Conservation (phyloP, 2,888 invertebrate genomes). For the Neocrepidodera transversa region DNA sequence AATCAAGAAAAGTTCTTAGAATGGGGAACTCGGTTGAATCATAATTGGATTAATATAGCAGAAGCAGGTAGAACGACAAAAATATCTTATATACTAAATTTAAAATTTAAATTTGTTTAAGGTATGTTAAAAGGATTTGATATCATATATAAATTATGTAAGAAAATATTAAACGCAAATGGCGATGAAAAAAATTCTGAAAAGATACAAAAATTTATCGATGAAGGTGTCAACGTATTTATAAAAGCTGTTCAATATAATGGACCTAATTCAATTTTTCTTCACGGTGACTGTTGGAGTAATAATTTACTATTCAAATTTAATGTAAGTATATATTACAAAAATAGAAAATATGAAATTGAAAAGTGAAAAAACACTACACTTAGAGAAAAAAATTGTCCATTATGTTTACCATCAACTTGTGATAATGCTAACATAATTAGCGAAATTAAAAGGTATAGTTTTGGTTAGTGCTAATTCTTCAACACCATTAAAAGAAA, state of each 20-base stretch:
- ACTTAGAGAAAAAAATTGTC: too few species aligned
- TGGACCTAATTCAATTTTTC: conserved; percentile 37
- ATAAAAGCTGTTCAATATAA: conserved; percentile 2
- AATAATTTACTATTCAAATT: conserved; percentile 51
- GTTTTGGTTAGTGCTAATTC: too few species aligned
- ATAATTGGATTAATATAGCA: conserved; percentile 9
- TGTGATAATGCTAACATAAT: too few species aligned
- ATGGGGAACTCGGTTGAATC: neutral
- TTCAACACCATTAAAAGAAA: too few species aligned
- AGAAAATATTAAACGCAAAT: neutral
- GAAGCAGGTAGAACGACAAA: too few species aligned
- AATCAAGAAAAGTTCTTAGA: conserved; percentile 31
- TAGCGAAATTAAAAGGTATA: too few species aligned
- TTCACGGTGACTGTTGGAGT: conserved; percentile 51
- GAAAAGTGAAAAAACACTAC: too few species aligned
- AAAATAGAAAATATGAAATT: too few species aligned
- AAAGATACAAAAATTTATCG: conserved; percentile 5
- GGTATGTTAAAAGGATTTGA: neutral
- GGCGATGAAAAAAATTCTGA: neutral
- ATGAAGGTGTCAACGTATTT: neutral
- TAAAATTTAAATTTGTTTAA: neutral
- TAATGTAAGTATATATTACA: conserved; percentile 37
- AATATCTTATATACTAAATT: too few species aligned
- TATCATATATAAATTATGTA: neutral
- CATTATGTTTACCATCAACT: too few species aligned